phyloP scores from a whole-genome alignment of 2,888 invertebrate species.

The Dermolepida albohirtum region DNA sequence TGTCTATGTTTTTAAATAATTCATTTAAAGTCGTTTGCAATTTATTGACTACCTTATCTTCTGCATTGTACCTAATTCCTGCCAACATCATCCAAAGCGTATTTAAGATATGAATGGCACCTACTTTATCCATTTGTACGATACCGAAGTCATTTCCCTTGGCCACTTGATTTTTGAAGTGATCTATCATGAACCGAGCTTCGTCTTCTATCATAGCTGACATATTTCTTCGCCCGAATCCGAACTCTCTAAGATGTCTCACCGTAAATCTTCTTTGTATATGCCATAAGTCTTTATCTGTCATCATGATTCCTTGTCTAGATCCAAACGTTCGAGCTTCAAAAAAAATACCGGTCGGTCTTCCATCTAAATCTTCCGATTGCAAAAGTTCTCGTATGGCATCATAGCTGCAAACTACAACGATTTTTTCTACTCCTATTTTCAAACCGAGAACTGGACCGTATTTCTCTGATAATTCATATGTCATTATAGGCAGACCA shows the following conservation, averaged over 20 bases:
- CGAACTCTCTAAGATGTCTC: slow-evolving; percentile 83
- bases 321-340: slow-evolving; percentile 82
- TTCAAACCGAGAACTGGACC: slow-evolving; percentile 77
- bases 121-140: slow-evolving; percentile 77
- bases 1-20: slow-evolving; percentile 80
- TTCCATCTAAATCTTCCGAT: slow-evolving; percentile 81
- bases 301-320: slow-evolving; percentile 76
- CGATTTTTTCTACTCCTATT: slow-evolving; percentile 81
- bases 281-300: slow-evolving; percentile 73
- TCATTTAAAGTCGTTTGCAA: slow-evolving; percentile 78
- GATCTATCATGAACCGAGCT: slow-evolving; percentile 73
- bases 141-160: slow-evolving; percentile 65
- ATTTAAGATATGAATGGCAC: slow-evolving; percentile 82
- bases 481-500: slow-evolving; percentile 77
- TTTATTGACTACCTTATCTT: slow-evolving; percentile 75
- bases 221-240: slow-evolving; percentile 85
- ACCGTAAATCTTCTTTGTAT: slow-evolving; percentile 83
- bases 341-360: slow-evolving; percentile 83
- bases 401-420: slow-evolving; percentile 76
- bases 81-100: slow-evolving; percentile 89
- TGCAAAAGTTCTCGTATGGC: slow-evolving; percentile 80
- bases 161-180: slow-evolving; percentile 64
- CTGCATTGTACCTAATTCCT: slow-evolving; percentile 77
- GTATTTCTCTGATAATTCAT: slow-evolving; percentile 72
- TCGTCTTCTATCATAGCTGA: slow-evolving; percentile 78